Base-by-base conservation (phyloP, 2,113 vertebrate species). In the Pomatorhinus ruficollis region DNA sequence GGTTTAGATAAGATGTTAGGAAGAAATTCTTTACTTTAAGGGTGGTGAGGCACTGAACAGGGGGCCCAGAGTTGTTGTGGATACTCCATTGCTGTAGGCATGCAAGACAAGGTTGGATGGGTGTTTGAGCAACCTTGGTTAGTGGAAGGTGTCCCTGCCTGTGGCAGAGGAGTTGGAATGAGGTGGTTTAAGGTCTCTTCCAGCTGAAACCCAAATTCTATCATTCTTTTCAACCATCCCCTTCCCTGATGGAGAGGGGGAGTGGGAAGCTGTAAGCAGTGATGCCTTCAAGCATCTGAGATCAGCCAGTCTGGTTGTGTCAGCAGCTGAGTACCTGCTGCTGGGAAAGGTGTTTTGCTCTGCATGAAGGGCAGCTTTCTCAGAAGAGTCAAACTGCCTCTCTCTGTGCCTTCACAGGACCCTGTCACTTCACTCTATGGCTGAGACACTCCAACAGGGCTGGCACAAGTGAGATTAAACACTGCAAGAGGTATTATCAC, bases 351-450 rank as follows among this genome's bases (percentile, higher is more conserved):
- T 0, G 2, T 42, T 84, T 45, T 82, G 52, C 49, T 89, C 0
- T 2, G 6, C 2, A 2, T 9, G 6, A 40, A 44, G 15, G 4
- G 9, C 40, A 22, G 12, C 44, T 66, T 71, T 65, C 64, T 83
- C 28, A 42, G n/a, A 31, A 85, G 61, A 39, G 24, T 25, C 42
- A 37, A 66, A 30, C 17, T 50, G 12, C 64, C 33, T 70, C 21
- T 71, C 66, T 54, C 31, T 0, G 0, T 69, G 57, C 56, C 40
- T 81, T 82, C 57, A 15, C 12, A 28, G 57, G 66, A 85, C 44
- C 53, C 4, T 69, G 0, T 60, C 40, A 8, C 66, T 71, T 74
- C 52, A 5, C 54, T 3, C 0, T 33, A 3, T 7, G 78, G 37
- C 74, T 90, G 49, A 83, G 31, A 85, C 25, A 3, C 23, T 70